phyloP scores from a whole-genome alignment of 2,797 vertebrate genomes.

The Chiloscyllium punctatum region DNA sequence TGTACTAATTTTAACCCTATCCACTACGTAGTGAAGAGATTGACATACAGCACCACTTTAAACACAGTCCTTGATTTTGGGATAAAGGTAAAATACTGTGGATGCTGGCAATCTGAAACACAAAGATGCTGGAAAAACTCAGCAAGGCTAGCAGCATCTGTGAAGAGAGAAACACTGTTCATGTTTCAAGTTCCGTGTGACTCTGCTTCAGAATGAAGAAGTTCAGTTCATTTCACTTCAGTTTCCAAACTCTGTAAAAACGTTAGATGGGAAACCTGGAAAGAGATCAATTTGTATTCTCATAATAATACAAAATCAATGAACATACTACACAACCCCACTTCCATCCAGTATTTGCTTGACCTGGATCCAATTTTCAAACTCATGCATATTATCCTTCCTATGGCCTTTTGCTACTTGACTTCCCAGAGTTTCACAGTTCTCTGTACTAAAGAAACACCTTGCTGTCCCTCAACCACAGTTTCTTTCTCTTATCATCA shows the following conservation, averaged over 20 bases:
- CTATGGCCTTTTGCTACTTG: not conserved
- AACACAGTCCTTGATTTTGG: not conserved
- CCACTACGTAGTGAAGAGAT: not conserved
- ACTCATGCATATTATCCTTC: not conserved
- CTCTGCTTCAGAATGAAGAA: too few relatives aligned
- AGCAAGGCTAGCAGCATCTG: too few relatives aligned
- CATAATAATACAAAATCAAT: not conserved
- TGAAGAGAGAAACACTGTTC: too few relatives aligned
- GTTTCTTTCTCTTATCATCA: not conserved
- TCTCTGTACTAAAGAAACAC: not conserved
- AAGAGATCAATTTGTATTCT: not conserved
- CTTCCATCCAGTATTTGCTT: not conserved
- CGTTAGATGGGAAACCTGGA: not conserved
- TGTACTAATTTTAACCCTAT: not conserved
- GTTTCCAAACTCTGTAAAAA: not conserved
- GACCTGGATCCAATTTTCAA: not conserved
- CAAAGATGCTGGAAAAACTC: too few relatives aligned
- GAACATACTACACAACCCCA: not conserved
- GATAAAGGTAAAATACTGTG: too few relatives aligned
- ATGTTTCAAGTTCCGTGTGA: too few relatives aligned
- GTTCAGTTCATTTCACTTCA: not conserved
- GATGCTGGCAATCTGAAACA: too few relatives aligned
- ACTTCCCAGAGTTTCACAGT: not conserved
- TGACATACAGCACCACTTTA: not conserved
- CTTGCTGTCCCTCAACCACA: not conserved